Evolutionary conservation across 2,113 vertebrate genomes (phyloP).

Genomic region (Megaleporinus macrocephalus): DNA sequence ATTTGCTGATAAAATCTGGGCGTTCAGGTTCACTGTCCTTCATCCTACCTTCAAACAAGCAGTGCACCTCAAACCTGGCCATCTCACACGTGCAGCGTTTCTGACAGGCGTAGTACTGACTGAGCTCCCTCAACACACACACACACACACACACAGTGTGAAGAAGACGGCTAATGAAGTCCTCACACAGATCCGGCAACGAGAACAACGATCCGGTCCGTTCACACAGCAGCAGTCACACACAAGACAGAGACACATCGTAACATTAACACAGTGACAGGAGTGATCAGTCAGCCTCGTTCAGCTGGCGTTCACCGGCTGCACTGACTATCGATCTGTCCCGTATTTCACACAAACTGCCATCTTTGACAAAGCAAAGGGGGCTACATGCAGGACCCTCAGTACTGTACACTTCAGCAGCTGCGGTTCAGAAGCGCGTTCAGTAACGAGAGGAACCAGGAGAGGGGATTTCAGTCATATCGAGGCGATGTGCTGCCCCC

Average conservation of each 20-base stretch:
- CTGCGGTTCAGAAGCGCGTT: not conserved
- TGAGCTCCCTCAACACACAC: too few species aligned
- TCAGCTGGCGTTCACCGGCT: not conserved
- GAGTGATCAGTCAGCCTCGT: not conserved
- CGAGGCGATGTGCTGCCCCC: not conserved
- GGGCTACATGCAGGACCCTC: not conserved
- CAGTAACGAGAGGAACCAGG: not conserved
- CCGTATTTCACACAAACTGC: not conserved
- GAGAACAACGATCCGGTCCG: not conserved
- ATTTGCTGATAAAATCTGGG: not conserved
- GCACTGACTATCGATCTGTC: not conserved
- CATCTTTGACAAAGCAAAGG: not conserved
- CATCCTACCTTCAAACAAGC: slow-evolving; percentile 25
- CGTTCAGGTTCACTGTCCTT: slow-evolving; percentile 14
- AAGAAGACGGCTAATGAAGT: slow-evolving; percentile 16
- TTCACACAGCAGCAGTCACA: not conserved
- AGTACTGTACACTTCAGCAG: not conserved
- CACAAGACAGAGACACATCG: not conserved
- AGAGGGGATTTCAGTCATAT: not conserved
- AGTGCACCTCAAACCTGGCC: not conserved
- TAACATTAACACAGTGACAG: slow-evolving; percentile 6
- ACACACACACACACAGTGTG: not conserved
- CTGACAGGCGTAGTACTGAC: not conserved
- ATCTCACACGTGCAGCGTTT: slow-evolving; percentile 10
- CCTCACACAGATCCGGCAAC: not conserved